Conservation (phyloP, 1,140 invertebrate species). For the Arctopsyche grandis region DNA sequence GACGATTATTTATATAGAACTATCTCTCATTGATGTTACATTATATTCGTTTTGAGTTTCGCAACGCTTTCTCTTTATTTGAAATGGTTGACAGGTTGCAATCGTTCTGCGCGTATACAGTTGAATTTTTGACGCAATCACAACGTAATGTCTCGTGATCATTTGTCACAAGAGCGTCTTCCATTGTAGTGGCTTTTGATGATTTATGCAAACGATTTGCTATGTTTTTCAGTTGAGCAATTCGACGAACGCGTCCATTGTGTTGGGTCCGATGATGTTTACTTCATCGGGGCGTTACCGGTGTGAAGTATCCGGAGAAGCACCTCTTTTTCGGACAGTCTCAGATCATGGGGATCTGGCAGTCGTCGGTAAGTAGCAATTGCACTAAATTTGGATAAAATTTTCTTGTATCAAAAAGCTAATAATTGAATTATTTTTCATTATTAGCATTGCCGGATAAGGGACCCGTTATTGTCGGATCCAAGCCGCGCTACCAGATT, state of each 20-base stretch:
- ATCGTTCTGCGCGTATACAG: no score
- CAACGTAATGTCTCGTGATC: not conserved
- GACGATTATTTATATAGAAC: no score
- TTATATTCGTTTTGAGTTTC: no score
- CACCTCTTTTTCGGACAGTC: conserved; percentile 85
- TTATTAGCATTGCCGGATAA: conserved; percentile 79
- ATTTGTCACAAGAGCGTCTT: not conserved
- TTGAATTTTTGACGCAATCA: no score
- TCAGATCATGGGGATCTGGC: conserved; percentile 84
- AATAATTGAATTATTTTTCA: not conserved
- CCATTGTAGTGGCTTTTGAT: not conserved
- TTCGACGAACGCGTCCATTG: conserved; percentile 78
- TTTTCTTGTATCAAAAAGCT: no score
- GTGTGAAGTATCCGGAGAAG: conserved; percentile 90
- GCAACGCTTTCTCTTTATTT: no score
- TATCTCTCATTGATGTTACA: no score
- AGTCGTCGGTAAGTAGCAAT: conserved; percentile 78
- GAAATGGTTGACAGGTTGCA: no score
- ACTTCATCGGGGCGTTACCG: conserved; percentile 83
- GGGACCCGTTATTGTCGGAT: conserved; percentile 85
- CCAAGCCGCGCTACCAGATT: conserved; percentile 80
- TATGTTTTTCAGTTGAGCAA: conserved; percentile 71
- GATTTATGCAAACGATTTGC: conserved; percentile 9
- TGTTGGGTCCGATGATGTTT: conserved; percentile 77
- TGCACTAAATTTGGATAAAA: no score